These are phyloP conservation scores for Lineus longissimus DNA, from an alignment of 1,140 invertebrate species.

Conservation along the genomic window DNA sequence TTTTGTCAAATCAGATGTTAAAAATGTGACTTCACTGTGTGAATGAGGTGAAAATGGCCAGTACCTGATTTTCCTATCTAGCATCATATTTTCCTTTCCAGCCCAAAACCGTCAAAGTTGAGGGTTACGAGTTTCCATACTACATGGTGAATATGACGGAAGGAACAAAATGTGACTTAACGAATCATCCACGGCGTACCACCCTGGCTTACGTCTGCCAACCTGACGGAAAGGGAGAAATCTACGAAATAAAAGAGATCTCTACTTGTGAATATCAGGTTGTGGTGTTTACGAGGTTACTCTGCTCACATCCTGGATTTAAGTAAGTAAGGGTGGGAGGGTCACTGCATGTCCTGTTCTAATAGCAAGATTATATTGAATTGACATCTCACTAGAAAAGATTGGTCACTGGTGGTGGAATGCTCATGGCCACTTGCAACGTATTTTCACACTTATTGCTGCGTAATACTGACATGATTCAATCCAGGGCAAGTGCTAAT, in stretches of 20 bases:
- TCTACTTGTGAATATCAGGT: slow-evolving; percentile 83
- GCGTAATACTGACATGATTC: no score
- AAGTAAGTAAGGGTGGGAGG: slow-evolving; percentile 55
- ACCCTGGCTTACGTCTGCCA: slow-evolving; percentile 59
- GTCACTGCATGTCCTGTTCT: not conserved
- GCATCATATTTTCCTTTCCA: slow-evolving; percentile 17
- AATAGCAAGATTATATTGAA: not conserved
- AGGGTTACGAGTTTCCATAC: slow-evolving; percentile 76
- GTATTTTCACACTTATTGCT: no score
- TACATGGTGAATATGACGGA: slow-evolving; percentile 56
- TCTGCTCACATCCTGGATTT: slow-evolving; percentile 86
- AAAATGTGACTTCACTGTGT: no score
- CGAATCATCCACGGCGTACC: slow-evolving; percentile 74
- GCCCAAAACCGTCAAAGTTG: slow-evolving; percentile 63
- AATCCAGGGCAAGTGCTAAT: no score
- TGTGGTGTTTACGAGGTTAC: slow-evolving; percentile 66
- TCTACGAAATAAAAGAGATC: slow-evolving; percentile 88
- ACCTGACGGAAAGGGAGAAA: slow-evolving; percentile 66
- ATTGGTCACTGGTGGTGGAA: not conserved
- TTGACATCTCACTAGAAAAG: not conserved
- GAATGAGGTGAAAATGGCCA: no score
- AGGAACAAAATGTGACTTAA: slow-evolving; percentile 89
- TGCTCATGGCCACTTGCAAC: no score
- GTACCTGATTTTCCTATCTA: no score
- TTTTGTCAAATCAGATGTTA: no score